Conservation (phyloP, 2,113 vertebrate genomes). For the Bubalus kerabau region DNA sequence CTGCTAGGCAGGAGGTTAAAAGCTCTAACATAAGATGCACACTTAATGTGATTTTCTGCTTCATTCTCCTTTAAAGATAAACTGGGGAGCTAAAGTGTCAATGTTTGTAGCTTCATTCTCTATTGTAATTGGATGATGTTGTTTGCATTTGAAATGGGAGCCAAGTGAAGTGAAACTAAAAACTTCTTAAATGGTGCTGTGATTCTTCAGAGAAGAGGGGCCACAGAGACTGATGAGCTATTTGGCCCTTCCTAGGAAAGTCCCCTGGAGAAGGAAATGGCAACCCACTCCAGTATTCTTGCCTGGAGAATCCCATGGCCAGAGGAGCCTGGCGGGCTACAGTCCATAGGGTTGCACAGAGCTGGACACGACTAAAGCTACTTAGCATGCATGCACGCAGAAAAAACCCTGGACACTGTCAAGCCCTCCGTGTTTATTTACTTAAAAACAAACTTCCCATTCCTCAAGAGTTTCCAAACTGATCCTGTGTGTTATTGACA, state of each 20-base stretch:
- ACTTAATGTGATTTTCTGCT: slow-evolving; percentile 70
- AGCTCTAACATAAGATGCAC: slow-evolving; percentile 36
- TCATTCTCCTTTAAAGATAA: slow-evolving; percentile 66
- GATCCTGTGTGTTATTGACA: slow-evolving; percentile 77
- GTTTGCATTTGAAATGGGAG: slow-evolving; percentile 54
- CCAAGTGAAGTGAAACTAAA: slow-evolving; percentile 34
- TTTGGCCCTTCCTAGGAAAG: slow-evolving; percentile 48
- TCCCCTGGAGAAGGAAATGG: neutral
- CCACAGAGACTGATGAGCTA: slow-evolving; percentile 29
- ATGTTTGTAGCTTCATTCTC: slow-evolving; percentile 59
- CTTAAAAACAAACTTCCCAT: slow-evolving; percentile 70
- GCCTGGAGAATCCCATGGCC: neutral
- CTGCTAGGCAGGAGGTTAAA: slow-evolving; percentile 41
- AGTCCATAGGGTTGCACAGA: neutral
- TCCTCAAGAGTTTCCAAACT: slow-evolving; percentile 71
- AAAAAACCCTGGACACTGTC: neutral
- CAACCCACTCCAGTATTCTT: neutral
- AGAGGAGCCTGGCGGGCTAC: neutral
- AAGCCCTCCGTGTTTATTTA: slow-evolving; percentile 65
- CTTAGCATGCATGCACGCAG: neutral
- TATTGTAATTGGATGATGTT: slow-evolving; percentile 53
- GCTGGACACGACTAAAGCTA: neutral
- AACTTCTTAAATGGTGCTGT: slow-evolving; percentile 55
- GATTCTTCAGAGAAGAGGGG: slow-evolving; percentile 28
- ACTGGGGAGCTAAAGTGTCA: slow-evolving; percentile 30